These are phyloP conservation scores for Sminthurides bifidus DNA, from an alignment of 1,140 invertebrate genomes.

Conservation along the genomic window DNA sequence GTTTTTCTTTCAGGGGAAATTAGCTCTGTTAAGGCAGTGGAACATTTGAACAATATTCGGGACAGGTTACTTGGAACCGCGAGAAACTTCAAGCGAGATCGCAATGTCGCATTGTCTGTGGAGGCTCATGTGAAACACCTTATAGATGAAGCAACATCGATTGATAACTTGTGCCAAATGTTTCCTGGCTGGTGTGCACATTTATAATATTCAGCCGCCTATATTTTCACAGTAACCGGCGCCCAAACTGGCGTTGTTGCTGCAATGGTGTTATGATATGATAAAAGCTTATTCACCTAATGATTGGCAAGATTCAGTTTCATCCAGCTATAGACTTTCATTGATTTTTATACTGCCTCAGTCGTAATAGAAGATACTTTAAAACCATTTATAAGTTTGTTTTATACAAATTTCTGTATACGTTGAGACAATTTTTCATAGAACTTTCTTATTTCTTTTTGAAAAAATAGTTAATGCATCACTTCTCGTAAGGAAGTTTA, in stretches of 20 bases:
- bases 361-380: too few relatives aligned
- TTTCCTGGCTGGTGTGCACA: slow-evolving; percentile 89
- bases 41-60: slow-evolving; percentile 71
- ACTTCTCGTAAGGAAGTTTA: too few relatives aligned
- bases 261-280: background rate
- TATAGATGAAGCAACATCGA: slow-evolving; percentile 78
- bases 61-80: slow-evolving; percentile 57
- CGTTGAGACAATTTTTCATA: too few relatives aligned
- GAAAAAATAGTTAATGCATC: too few relatives aligned
- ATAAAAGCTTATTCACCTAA: too few relatives aligned
- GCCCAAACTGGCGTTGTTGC: too few relatives aligned
- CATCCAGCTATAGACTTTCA: too few relatives aligned
- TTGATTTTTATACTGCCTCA: too few relatives aligned
- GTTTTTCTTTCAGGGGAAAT: slow-evolving; percentile 9
- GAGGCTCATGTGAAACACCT: slow-evolving; percentile 86
- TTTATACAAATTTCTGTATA: too few relatives aligned
- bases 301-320: too few relatives aligned
- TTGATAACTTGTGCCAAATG: slow-evolving; percentile 87
- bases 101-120: slow-evolving; percentile 50
- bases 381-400: too few relatives aligned
- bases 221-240: background rate
- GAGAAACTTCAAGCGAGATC: slow-evolving; percentile 16
- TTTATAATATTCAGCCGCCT: slow-evolving; percentile 43
- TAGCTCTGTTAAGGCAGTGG: slow-evolving; percentile 47
- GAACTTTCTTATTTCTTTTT: too few relatives aligned